phyloP scores from a whole-genome alignment of 1,140 invertebrate species.

The Carcinoscorpius rotundicauda region DNA sequence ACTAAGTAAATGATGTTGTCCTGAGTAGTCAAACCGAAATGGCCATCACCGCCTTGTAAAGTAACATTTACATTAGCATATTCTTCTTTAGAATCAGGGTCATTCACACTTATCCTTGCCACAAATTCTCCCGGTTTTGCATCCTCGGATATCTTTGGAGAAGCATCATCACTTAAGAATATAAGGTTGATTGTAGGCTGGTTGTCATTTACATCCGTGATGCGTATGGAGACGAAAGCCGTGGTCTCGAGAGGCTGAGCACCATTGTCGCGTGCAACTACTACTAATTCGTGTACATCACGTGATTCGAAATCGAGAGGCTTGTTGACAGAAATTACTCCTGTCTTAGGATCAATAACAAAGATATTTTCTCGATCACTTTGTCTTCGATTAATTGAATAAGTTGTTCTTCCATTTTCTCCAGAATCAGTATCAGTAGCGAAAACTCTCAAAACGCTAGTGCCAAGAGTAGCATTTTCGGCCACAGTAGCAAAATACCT shows the following conservation, averaged over 20 bases:
- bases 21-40: slow-evolving; percentile 73
- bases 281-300: slow-evolving; percentile 79
- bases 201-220: slow-evolving; percentile 91
- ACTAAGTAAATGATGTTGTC: slow-evolving; percentile 87
- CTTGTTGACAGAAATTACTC: slow-evolving; percentile 59
- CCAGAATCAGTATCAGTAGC: slow-evolving; percentile 89
- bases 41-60: slow-evolving; percentile 71
- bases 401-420: slow-evolving; percentile 86
- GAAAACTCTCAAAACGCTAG: slow-evolving; percentile 87
- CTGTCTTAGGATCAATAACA: slow-evolving; percentile 60
- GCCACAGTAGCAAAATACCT: slow-evolving; percentile 89
- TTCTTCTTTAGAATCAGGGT: slow-evolving; percentile 77
- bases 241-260: slow-evolving; percentile 82
- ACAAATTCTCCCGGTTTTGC: slow-evolving; percentile 84
- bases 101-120: slow-evolving; percentile 81
- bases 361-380: slow-evolving; percentile 69
- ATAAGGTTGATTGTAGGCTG: slow-evolving; percentile 85
- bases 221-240: slow-evolving; percentile 78
- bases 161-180: slow-evolving; percentile 81
- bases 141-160: slow-evolving; percentile 81
- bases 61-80: slow-evolving; percentile 83
- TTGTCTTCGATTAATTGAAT: slow-evolving; percentile 47
- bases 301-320: slow-evolving; percentile 74
- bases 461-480: slow-evolving; percentile 70
- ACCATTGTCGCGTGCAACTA: slow-evolving; percentile 82